phyloP scores from a whole-genome alignment of 1,140 invertebrate species.

The Lasaia peninsularis region DNA sequence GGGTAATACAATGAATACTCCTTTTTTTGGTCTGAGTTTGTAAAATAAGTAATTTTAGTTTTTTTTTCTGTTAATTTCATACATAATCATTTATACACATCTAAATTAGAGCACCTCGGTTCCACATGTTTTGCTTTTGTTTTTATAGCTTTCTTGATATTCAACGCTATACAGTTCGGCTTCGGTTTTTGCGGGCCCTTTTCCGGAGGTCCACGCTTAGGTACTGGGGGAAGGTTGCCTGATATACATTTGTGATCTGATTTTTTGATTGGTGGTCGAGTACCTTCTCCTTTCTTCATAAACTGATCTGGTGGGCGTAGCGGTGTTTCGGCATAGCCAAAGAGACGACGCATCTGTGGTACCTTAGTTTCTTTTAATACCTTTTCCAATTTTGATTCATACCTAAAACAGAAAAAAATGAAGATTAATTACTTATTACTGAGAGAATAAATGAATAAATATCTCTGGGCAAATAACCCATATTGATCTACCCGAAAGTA shows the following conservation, averaged over 20 bases:
- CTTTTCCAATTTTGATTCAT: conserved; percentile 60
- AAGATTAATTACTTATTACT: no score
- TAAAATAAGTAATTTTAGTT: no score
- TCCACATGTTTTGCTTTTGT: conserved; percentile 72
- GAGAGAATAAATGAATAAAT: no score
- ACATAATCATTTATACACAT: no score
- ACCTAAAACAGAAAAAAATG: conserved; percentile 32
- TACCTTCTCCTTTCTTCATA: conserved; percentile 78
- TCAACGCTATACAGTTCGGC: conserved; percentile 77
- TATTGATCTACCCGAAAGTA: no score
- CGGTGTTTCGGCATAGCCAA: conserved; percentile 79
- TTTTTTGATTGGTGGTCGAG: conserved; percentile 66
- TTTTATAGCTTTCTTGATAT: conserved; percentile 77
- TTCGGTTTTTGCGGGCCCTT: conserved; percentile 42
- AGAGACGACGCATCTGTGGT: conserved; percentile 71
- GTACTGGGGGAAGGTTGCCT: conserved; percentile 68
- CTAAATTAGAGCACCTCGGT: conserved; percentile 41
- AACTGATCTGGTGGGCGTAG: conserved; percentile 77
- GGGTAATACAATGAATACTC: no score
- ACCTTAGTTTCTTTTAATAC: conserved; percentile 55
- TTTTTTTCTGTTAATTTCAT: no score
- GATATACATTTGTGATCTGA: conserved; percentile 68
- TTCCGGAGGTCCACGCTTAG: conserved; percentile 43
- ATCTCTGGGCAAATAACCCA: no score
- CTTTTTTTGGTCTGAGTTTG: no score